phyloP scores from a whole-genome alignment of 2,888 invertebrate genomes.

The Timandra comae region DNA sequence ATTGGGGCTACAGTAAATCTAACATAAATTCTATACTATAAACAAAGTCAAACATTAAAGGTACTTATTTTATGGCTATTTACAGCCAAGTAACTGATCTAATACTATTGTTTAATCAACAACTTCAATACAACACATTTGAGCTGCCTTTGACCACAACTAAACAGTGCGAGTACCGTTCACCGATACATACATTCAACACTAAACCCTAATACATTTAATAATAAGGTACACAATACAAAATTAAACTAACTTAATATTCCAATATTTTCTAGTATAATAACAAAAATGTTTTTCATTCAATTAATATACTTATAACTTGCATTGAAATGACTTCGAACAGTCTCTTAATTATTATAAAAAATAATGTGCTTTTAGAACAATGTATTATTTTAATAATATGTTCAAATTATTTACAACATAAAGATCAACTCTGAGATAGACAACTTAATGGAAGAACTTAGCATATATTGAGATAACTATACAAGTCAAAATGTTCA shows the following conservation, averaged over 20 bases:
- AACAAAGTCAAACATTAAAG: too few relatives aligned
- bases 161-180: too few relatives aligned
- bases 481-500: constrained; percentile 13
- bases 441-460: constrained; percentile 14
- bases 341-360: constrained; percentile 2
- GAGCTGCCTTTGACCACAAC: constrained; percentile 33
- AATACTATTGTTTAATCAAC: constrained; percentile 10
- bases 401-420: constrained; percentile 27
- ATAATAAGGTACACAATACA: neutral
- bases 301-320: constrained; percentile 25
- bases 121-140: constrained; percentile 25
- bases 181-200: too few relatives aligned
- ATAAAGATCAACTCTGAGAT: constrained; percentile 27
- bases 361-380: constrained; percentile 44
- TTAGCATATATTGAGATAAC: constrained; percentile 1
- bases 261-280: constrained; percentile 38
- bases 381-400: constrained; percentile 26
- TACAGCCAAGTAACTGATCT: too few relatives aligned
- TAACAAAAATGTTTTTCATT: constrained; percentile 22
- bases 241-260: too few relatives aligned
- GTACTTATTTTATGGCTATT: too few relatives aligned
- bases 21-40: too few relatives aligned
- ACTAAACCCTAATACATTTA: constrained; percentile 5
- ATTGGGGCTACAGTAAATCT: constrained; percentile 6
- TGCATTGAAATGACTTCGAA: constrained; percentile 7